Evolutionary conservation across 2,888 invertebrate species (phyloP).

Genomic region (Trissolcus brochymenae): DNA sequence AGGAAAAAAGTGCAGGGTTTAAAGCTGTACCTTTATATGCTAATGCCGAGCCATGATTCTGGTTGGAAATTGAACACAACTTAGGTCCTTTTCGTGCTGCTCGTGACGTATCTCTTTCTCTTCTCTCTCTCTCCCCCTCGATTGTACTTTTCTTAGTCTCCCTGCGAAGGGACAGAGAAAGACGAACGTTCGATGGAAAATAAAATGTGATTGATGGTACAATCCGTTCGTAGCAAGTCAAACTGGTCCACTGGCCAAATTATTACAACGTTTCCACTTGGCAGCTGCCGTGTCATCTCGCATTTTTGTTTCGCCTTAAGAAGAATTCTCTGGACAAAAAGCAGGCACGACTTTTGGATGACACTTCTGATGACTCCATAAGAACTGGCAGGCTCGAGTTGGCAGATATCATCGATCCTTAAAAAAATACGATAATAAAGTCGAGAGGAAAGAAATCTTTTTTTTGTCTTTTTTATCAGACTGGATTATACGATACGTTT

Average conservation of each 20-base stretch:
- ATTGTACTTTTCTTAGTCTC: not conserved
- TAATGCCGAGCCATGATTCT: constrained; percentile 26
- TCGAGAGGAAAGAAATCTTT: too few species aligned
- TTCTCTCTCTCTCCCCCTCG: not conserved
- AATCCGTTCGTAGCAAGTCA: constrained; percentile 36
- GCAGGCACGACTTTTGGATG: constrained; percentile 27
- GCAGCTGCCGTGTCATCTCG: constrained; percentile 44
- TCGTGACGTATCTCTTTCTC: constrained; percentile 13
- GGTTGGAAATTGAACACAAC: constrained; percentile 33
- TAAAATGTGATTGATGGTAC: constrained; percentile 48
- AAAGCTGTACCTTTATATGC: constrained; percentile 36
- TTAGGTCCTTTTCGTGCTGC: constrained; percentile 15
- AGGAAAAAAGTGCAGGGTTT: constrained; percentile 22
- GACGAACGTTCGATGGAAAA: constrained; percentile 41
- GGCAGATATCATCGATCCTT: too few species aligned
- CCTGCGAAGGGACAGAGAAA: constrained; percentile 30
- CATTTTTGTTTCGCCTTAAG: constrained; percentile 18
- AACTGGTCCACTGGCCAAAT: constrained; percentile 46
- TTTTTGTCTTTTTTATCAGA: too few species aligned
- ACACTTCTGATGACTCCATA: constrained; percentile 39
- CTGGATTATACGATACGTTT: not conserved
- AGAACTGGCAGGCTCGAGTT: constrained; percentile 15
- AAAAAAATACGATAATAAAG: too few species aligned
- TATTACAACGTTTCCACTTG: constrained; percentile 40
- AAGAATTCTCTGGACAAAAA: constrained; percentile 25